Percentiles rank a stretch among this genome's conserved stretches.
These are phyloP conservation scores for Plumapathes pennacea DNA, from an alignment of 92 coral and sea anemone species.

Conservation along the genomic window DNA sequence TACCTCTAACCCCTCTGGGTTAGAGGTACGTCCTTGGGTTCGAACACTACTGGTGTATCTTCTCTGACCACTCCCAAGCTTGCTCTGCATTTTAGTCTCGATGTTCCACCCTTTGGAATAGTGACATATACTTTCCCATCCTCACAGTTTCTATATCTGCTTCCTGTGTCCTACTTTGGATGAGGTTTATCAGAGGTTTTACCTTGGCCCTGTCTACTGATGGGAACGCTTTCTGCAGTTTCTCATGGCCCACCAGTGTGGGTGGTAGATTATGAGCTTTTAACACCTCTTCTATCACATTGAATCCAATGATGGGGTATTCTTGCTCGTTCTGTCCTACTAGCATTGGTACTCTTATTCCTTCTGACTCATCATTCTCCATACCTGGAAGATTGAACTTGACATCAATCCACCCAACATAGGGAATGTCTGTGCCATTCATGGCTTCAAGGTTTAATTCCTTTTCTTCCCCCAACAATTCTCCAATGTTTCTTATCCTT, in stretches of 20 bases:
- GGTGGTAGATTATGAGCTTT: neutral
- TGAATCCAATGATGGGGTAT: constrained; percentile 54
- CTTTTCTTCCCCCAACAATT: constrained; percentile 32
- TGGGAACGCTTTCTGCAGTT: neutral
- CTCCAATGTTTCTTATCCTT: constrained; percentile 25
- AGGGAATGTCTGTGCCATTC: constrained; percentile 58
- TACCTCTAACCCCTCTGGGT: constrained; percentile 4
- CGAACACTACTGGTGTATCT: constrained; percentile 7
- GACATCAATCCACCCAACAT: constrained; percentile 51
- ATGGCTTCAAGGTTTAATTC: constrained; percentile 52
- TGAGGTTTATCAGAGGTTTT: neutral
- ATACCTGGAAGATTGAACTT: constrained; percentile 35
- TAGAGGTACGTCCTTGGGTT: constrained; percentile 5
- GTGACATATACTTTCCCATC: constrained; percentile 1
- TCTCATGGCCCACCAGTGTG: neutral
- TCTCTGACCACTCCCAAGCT: neutral
- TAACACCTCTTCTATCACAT: constrained; percentile 51
- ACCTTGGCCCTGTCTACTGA: neutral
- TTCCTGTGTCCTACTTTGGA: neutral
- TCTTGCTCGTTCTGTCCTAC: constrained; percentile 36
- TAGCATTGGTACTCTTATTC: constrained; percentile 37
- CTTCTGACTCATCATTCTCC: constrained; percentile 8
- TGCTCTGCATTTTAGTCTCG: neutral
- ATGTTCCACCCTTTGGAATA: constrained; percentile 11
- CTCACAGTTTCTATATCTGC: neutral